Evolutionary conservation across 1,140 invertebrate genomes (phyloP), one percentile per base, ranked within the genome.

Genomic region (Drusus annulatus): DNA sequence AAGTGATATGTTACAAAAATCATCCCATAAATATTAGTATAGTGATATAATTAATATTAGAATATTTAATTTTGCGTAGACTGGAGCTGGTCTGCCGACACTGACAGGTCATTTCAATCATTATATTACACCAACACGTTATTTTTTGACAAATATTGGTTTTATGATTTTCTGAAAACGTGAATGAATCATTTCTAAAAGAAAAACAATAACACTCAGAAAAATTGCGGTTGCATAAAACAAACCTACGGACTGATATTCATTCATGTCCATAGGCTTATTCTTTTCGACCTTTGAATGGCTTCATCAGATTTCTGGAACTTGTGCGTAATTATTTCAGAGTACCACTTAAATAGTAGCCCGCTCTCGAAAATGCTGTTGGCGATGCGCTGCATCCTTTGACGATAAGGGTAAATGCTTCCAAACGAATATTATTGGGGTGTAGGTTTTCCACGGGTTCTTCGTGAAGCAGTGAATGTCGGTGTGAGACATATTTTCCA

Each of bases 301-400:
- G n/a, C n/a, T 13, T 60, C 23, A 60, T 60, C 10, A 19, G 63
- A 68, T 25, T 10, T 25, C 15, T 8, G 21, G 8, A 28, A 17
- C 25, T 68, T 31, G 15, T 68, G 23, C 19, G 25, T 8, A 7
- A 68, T 45, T 13, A 68, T 68, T 28, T 68, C 25, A 1, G 10
- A 31, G 25, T 68, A 16, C 80, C 80, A 81, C 52, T 81, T 81
- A 31, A 78, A 81, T 5, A 81, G 19, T 4, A 81, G 25, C 16
- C 80, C 80, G 45, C 75, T 81, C 36, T 81, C 80, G 45, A 78
- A 81, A 17, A 81, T 25, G 28, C 65, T 58, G 28, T 58, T 78
- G 10, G 73, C 25, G 13, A 78, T 81, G 2, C 17, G 7, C 19
- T 81, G 65, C 45, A 81, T 36, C 45, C 19, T 25, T 2, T 36